These are phyloP conservation scores for Mantis religiosa DNA, from an alignment of 2,888 invertebrate species.

Conservation along the genomic window DNA sequence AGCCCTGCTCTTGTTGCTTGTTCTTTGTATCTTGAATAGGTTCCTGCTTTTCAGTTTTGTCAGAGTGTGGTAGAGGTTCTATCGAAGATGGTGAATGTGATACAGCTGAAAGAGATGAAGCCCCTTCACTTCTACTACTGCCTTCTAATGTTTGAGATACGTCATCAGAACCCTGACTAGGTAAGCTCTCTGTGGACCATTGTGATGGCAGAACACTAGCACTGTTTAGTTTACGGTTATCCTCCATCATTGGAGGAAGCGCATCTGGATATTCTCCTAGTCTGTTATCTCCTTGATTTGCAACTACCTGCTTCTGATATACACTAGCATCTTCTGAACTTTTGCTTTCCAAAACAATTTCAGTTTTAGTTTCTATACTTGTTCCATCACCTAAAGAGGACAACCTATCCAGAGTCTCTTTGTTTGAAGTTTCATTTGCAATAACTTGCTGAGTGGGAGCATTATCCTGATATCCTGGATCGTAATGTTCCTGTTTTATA, in stretches of 20 bases:
- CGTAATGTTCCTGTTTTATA: background rate
- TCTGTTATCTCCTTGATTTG: background rate
- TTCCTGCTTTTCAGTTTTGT: background rate
- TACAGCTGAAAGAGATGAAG: background rate
- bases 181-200: slow-evolving; percentile 63
- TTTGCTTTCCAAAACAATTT: background rate
- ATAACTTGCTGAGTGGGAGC: background rate
- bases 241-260: background rate
- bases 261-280: background rate
- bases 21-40: background rate
- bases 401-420: background rate
- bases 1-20: background rate
- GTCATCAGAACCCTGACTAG: slow-evolving; percentile 63
- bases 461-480: background rate
- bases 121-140: background rate
- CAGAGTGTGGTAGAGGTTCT: too few relatives aligned
- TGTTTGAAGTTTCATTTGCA: background rate
- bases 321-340: background rate
- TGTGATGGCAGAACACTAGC: slow-evolving; percentile 45
- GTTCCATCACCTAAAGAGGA: background rate
- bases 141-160: slow-evolving; percentile 48
- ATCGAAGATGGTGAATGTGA: background rate
- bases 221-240: slow-evolving; percentile 36
- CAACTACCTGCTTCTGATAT: background rate
- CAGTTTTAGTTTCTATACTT: background rate